Evolutionary conservation across 2,113 vertebrate species (phyloP).

Genomic region (Brienomyrus brachyistius): DNA sequence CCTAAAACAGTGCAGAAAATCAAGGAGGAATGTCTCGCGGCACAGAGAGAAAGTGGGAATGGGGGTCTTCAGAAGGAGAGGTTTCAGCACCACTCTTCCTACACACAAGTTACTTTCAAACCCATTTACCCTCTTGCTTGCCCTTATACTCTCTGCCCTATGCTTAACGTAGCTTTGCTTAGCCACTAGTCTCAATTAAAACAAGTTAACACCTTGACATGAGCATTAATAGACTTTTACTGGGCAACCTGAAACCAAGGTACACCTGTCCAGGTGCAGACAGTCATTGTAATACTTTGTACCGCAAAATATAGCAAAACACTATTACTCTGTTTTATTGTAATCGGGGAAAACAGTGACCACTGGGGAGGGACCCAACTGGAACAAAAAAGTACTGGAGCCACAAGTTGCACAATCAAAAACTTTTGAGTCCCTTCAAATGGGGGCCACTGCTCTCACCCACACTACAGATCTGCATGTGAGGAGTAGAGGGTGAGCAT

Average conservation of each 20-base stretch:
- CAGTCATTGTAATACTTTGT: neutral
- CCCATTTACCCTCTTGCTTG: constrained; percentile 9
- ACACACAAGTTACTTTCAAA: constrained; percentile 29
- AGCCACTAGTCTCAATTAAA: neutral
- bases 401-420: constrained; percentile 57
- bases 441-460: constrained; percentile 57
- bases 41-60: constrained; percentile 34
- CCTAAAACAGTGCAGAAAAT: constrained; percentile 54
- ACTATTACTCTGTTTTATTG: neutral
- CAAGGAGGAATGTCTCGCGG: constrained; percentile 58
- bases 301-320: neutral
- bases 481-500: constrained; percentile 46
- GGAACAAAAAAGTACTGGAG: constrained; percentile 32
- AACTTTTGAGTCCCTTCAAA: constrained; percentile 56
- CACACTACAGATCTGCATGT: constrained; percentile 62
- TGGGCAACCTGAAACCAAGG: neutral
- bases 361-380: neutral
- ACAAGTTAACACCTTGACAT: neutral
- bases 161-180: neutral
- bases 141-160: neutral
- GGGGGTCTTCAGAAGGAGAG: constrained; percentile 39
- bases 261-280: neutral
- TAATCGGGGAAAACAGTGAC: neutral
- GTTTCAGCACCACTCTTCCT: neutral
- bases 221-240: neutral